Base-by-base conservation (phyloP, 2,113 vertebrate genomes). In the Chionomys nivalis region DNA sequence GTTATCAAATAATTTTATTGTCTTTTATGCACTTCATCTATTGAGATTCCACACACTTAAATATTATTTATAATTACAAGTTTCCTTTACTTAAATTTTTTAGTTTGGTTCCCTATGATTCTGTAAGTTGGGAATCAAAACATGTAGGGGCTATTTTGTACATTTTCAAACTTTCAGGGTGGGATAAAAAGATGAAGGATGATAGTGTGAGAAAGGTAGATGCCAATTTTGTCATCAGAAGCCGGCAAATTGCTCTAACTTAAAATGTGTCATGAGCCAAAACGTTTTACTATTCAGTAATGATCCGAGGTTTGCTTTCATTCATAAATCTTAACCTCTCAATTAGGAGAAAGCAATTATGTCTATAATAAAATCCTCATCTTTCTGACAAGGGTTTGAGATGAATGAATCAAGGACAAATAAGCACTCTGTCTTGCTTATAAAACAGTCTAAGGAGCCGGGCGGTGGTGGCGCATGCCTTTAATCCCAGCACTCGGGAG, bases 371-470 rank as follows among this genome's bases (percentile, higher is more conserved):
- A 96, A 95, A 87, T 36, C 33, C 21, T 90, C 8, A 58, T 76
- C 81, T 88, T 96, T 94, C 39, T 94, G 63, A 96, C 55, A 90
- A 90, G 26, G 58, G 68, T 79, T 55, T 93, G 81, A 92, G 61
- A 92, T 77, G 96, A 92, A 87, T 87, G 61, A 89, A 16, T 63
- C 52, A 92, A 52, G 75, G 79, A 90, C 19, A 52, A 87, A 73
- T 66, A 72, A 86, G 28, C 33, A 26, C 28, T 66, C 16, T 65
- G 36, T 49, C 78, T 87, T 72, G 89, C 68, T 33, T 76, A n/a
- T 65, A 39, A 76, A 82, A 42, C 28, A 65, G 72, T 7, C 66
- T 72, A n/a, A 31, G 31, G 42, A 23, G 23, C n/a, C n/a, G n/a
- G n/a, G n/a, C n/a, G n/a, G n/a, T n/a, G n/a, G n/a, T n/a, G n/a